Base-by-base conservation (phyloP, 1,140 invertebrate species). In the Teleopsis dalmanni region DNA sequence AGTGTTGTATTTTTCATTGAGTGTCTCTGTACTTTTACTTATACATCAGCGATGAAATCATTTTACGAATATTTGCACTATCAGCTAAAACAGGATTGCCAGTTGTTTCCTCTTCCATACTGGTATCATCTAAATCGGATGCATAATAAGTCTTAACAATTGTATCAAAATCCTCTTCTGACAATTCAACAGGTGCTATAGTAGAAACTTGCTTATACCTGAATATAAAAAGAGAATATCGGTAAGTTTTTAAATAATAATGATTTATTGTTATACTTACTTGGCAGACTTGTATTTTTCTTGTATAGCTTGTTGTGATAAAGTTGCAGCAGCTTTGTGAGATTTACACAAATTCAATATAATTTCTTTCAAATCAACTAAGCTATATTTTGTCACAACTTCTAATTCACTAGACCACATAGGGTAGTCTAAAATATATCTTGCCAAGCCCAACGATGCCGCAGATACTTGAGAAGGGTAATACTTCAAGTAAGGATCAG, bases 391-490 rank as follows among this genome's bases (percentile, higher is more conserved):
- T 16, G 85, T 82, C 11, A 75, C 76, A 33, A 79, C 60, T 54
- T 76, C 76, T 38, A 91, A 68, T 38, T 81, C 73, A 4, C 75
- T 59, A 2, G 78, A 80, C 85, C 88, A 86, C 26, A 82, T 78
- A 38, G 77, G 73, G 48, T 79, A 75, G 13, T 73, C 72, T 19
- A 87, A 76, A 19, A 81, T 81, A 59, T 87, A 81, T 45, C 85
- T 80, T 0, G 91, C 85, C n/a, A 94, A 74, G 48, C 85, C 88
- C 23, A 94, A 72, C 4, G 88, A 79, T 37, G 85, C 79, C 13
- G 89, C 82, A 14, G 90, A 90, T 46, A 95, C 81, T 25, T 85
- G 62, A 26, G 91, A 95, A n/a, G 92, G 89, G 47, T 84, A 71
- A 71, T 78, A 92, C 52, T 83, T 78, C 38, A 95, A 74, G 69